Base-by-base conservation (phyloP, 2,113 vertebrate genomes). In the Siniperca chuatsi region DNA sequence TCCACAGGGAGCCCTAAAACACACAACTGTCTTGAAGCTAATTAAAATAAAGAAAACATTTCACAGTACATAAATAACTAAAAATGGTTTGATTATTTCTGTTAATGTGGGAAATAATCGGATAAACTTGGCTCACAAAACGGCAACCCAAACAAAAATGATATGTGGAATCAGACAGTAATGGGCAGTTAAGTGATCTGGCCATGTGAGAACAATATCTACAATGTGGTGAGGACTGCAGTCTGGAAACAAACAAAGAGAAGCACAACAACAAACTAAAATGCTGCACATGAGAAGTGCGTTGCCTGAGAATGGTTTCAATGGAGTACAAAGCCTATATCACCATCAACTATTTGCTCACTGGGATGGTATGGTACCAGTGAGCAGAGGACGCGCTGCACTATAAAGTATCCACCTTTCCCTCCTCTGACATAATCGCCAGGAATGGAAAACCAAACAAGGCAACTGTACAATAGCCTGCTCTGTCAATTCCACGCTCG, bases 331-430 rank as follows among this genome's bases (percentile, higher is more conserved):
- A 81, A 90, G 80, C 55, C 78, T 81, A 71, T 76, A 66, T 65
- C 78, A 6, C 54, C 8, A 21, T 81, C 87, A 93, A 92, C 93
- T 94, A 91, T 94, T 93, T 91, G 89, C 88, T 80, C 61, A 85
- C n/a, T 69, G 69, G 78, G 88, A 69, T 37, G 37, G 76, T 48
- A 44, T 44, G 4, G 42, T 78, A 74, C 80, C 83, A 29, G 20
- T 86, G 73, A 66, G 82, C 42, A 42, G 67, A 35, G 67, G 55
- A 40, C 1, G 20, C 2, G 33, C 82, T 44, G 79, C 61, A 42
- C 73, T 61, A 61, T 72, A 68, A 75, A 75, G 50, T 8, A 65
- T 80, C 55, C 68, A 33, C 76, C 69, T n/a, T 44, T 57, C 44
- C 62, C 70, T 75, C 46, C 79, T 85, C 65, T 75, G 75, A 77